A percentile compares a stretch with the other conserved stretches of the same genome.
phyloP scores from a whole-genome alignment of 2,888 invertebrate genomes.

The Serripes groenlandicus region DNA sequence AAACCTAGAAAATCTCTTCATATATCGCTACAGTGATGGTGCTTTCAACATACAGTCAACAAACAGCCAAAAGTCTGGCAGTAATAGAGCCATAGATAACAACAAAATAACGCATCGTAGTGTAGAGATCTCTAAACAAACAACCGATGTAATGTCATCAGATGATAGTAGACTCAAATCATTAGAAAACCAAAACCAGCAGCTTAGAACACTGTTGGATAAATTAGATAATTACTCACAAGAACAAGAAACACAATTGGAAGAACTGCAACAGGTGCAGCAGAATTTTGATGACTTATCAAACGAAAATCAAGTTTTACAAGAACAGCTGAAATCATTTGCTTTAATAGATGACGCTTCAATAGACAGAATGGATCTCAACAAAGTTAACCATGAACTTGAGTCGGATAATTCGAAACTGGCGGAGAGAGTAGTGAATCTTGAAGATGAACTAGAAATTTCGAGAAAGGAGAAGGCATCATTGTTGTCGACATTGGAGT shows the following conservation, averaged over 20 bases:
- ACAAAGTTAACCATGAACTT: slow-evolving; percentile 43
- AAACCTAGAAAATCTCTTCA: slow-evolving; percentile 90
- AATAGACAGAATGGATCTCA: slow-evolving; percentile 30
- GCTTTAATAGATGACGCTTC: slow-evolving; percentile 27
- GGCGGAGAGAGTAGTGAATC: slow-evolving; percentile 66
- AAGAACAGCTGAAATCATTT: slow-evolving; percentile 57
- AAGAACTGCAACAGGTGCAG: slow-evolving; percentile 16
- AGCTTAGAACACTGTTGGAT: slow-evolving; percentile 53
- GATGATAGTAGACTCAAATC: slow-evolving; percentile 12
- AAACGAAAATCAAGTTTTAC: slow-evolving; percentile 60
- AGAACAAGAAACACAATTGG: slow-evolving; percentile 49
- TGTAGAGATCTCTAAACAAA: not conserved
- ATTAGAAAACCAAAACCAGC: slow-evolving; percentile 55
- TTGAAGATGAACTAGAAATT: slow-evolving; percentile 75
- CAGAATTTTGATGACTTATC: slow-evolving; percentile 25
- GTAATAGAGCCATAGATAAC: not conserved
- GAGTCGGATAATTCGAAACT: slow-evolving; percentile 73
- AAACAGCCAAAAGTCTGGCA: not conserved
- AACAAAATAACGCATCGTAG: not conserved
- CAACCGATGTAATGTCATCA: not conserved
- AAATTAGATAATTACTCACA: slow-evolving; percentile 58
- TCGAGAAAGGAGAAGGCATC: slow-evolving; percentile 77
- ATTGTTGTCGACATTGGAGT: slow-evolving; percentile 74
- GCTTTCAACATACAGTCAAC: slow-evolving; percentile 88
- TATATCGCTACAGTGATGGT: slow-evolving; percentile 92